Percentiles rank a stretch among this genome's conserved stretches.
phyloP scores from a whole-genome alignment of 2,797 vertebrate species.

The Sebastes jordani region DNA sequence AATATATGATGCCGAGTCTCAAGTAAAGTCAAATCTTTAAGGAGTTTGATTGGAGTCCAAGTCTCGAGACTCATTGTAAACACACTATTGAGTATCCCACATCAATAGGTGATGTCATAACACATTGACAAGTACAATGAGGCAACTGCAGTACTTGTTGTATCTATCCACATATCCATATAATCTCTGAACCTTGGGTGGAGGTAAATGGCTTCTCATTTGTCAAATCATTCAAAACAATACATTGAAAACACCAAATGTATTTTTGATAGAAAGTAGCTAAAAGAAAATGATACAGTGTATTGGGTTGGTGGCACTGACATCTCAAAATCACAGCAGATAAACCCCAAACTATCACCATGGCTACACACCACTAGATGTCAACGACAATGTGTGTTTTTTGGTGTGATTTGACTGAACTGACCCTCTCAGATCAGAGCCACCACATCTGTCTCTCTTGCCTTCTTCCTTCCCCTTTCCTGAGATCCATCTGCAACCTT shows the following conservation, averaged over 20 bases:
- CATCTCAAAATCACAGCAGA: neutral
- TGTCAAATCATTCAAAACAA: neutral
- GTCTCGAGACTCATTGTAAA: neutral
- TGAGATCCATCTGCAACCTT: constrained; percentile 21
- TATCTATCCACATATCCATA: too few species aligned
- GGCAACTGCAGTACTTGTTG: neutral
- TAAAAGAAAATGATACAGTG: too few species aligned
- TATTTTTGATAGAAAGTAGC: neutral
- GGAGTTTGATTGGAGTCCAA: neutral
- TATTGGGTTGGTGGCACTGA: rapidly evolving
- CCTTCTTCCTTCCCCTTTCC: neutral
- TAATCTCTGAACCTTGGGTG: neutral
- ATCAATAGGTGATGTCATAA: neutral
- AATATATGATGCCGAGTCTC: neutral
- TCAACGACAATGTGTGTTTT: neutral
- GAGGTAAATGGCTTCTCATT: neutral
- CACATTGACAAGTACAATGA: neutral
- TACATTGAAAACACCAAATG: neutral
- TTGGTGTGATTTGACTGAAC: neutral
- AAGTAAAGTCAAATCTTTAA: neutral
- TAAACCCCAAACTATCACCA: neutral
- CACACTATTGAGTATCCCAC: neutral
- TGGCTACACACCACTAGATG: neutral
- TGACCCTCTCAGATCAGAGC: constrained; percentile 9
- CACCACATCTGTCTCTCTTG: neutral